Base-by-base conservation (phyloP, 2,888 invertebrate species). In the Parthenolecanium corni region DNA sequence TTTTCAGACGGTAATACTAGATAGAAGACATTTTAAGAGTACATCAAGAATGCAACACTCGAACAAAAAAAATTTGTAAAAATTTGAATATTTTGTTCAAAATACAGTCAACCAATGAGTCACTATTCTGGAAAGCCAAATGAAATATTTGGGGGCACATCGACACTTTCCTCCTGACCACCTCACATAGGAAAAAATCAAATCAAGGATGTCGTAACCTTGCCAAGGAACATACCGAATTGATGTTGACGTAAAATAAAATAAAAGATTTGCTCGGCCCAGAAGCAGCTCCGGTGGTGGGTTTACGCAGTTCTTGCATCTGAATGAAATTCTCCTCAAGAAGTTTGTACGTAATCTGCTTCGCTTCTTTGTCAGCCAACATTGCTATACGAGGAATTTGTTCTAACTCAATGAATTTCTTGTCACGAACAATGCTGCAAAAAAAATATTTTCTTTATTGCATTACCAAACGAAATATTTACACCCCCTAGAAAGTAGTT, bases 281-380 rank as follows among this genome's bases (percentile, higher is more conserved):
- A 52, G 81, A 81, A 24, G 86, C 84, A 0, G 77, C 81, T 9
- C 14, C 21, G 40, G 82, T 56, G 24, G 64, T 81, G 0, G 80
- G 75, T 73, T 85, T 87, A 21, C 83, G 79, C 70, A 90, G 79
- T 62, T 89, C 86, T 75, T 88, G 81, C 68, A 82, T 76, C 69
- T 83, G 81, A 24, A 81, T 70, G 68, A 78, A 80, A 72, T 86
- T 85, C 70, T 93, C 89, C 72, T 89, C 86, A 53, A 92, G 76
- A 67, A 97, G 75, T 68, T 82, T 84, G 73, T 93, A 94, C 0
- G 91, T 85, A 14, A 93, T 74, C 67, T 87, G 82, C 72, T 95
- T 95, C 2, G 91, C 89, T 73, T 94, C 92, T 73, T 95, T 96
- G 23, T 89, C 85, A 0, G 91, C 89, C 69, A 96, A 82, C 94